Evolutionary conservation across 1,140 invertebrate species (phyloP).

Genomic region (Eriocheir sinensis): DNA sequence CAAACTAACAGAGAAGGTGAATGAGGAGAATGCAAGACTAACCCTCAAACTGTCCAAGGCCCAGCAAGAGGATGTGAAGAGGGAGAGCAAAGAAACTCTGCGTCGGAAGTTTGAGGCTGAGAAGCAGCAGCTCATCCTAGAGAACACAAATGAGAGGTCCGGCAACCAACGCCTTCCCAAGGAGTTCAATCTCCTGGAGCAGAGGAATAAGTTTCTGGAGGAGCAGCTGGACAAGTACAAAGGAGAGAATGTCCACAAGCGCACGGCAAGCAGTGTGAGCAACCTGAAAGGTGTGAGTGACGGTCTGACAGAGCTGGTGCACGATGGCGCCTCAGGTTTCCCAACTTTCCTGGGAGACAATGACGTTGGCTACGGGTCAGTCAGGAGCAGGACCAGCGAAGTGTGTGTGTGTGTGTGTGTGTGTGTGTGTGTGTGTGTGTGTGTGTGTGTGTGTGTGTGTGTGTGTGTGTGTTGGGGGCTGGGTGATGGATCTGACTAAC

Average conservation of each 20-base stretch:
- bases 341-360: no score
- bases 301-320: no score
- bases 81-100: slow-evolving; percentile 85
- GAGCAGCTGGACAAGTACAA: slow-evolving; percentile 79
- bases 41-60: slow-evolving; percentile 82
- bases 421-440: slow-evolving; percentile 49
- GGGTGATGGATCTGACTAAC: no score
- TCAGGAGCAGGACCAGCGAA: no score
- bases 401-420: slow-evolving; percentile 45
- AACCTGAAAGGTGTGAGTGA: no score
- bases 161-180: slow-evolving; percentile 92
- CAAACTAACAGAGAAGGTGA: slow-evolving; percentile 78
- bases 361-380: no score
- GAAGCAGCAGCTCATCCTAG: slow-evolving; percentile 87
- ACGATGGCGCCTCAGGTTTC: no score
- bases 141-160: slow-evolving; percentile 90
- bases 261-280: no score
- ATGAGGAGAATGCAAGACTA: slow-evolving; percentile 75
- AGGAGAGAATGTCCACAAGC: slow-evolving; percentile 72
- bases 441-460: slow-evolving; percentile 14
- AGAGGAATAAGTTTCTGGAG: slow-evolving; percentile 86
- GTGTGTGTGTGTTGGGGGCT: neutral
- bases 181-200: slow-evolving; percentile 90
- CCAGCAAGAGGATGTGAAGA: slow-evolving; percentile 85
- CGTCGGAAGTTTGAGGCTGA: slow-evolving; percentile 87